Conservation (phyloP, 1,140 invertebrate genomes). For the Coptotermes formosanus region DNA sequence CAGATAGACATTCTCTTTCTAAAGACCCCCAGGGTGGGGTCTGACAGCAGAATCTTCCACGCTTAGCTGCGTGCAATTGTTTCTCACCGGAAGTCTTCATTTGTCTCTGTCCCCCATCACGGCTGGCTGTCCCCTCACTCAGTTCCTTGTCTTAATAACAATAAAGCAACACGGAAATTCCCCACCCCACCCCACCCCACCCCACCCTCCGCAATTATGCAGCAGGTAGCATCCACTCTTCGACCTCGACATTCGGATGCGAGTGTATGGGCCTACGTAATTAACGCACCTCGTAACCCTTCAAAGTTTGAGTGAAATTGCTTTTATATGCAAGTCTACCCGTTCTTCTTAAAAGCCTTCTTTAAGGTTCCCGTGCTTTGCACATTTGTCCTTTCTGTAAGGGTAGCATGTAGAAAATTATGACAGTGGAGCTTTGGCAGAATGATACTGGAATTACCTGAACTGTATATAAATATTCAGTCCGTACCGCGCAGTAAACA, state of each 20-base stretch:
- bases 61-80: constrained; percentile 5
- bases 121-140: not conserved
- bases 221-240: not conserved
- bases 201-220: no score
- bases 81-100: constrained; percentile 14
- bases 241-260: not conserved
- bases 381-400: no score
- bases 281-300: not conserved
- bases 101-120: constrained; percentile 9
- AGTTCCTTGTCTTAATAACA: constrained; percentile 16
- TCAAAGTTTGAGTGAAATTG: not conserved
- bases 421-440: no score
- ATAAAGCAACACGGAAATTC: not conserved
- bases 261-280: no score
- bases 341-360: no score
- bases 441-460: no score
- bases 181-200: not conserved
- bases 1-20: not conserved
- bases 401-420: no score
- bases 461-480: no score
- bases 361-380: no score
- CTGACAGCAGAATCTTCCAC: constrained; percentile 7
- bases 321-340: no score
- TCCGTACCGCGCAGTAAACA: no score
- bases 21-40: constrained; percentile 3